Evolutionary conservation across 2,113 vertebrate genomes (phyloP), one percentile per base, ranked within the genome.

Genomic region (Hydropotes inermis): DNA sequence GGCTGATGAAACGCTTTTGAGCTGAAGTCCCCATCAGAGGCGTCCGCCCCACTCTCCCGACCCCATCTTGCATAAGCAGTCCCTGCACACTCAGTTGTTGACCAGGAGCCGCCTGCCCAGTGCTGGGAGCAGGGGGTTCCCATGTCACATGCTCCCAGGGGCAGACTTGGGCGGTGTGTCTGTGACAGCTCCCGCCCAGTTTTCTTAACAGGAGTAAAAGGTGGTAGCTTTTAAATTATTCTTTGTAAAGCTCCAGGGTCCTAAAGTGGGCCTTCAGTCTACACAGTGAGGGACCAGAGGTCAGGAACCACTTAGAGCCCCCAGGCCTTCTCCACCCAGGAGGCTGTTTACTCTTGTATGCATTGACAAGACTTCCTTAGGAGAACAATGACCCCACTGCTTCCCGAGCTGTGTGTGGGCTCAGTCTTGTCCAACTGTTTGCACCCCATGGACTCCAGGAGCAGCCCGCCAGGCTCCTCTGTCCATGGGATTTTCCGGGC

Each of bases 401-500:
- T 45, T 2, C 67, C n/a, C 3, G 5, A 13, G 67, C 21, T 11
- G 21, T 6, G 21, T 39, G n/a, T 11, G 9, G 0, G 2, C 67
- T 74, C 67, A 70, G 67, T 70, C n/a, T 70, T 6, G 17, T 23
- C n/a, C 19, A 12, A 23, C n/a, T 36, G n/a, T 70, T 36, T 23
- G n/a, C 19, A 70, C 4, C 1, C 19, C n/a, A 39, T 70, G 67
- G n/a, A 70, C n/a, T 39, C 67, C 0, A 0, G n/a, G n/a, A 39
- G 36, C 3, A 70, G 19, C 67, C n/a, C 9, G 19, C 67, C n/a
- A 36, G 64, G n/a, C 64, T 70, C n/a, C 64, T 70, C 21, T 70
- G n/a, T 70, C 64, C n/a, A 1, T 70, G 64, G 64, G 11, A 70
- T 70, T 70, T 36, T 36, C n/a, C 64, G 21, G n/a, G 67, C n/a